Base-by-base conservation (phyloP, 2,888 invertebrate genomes). In the Eupithecia insigniata region DNA sequence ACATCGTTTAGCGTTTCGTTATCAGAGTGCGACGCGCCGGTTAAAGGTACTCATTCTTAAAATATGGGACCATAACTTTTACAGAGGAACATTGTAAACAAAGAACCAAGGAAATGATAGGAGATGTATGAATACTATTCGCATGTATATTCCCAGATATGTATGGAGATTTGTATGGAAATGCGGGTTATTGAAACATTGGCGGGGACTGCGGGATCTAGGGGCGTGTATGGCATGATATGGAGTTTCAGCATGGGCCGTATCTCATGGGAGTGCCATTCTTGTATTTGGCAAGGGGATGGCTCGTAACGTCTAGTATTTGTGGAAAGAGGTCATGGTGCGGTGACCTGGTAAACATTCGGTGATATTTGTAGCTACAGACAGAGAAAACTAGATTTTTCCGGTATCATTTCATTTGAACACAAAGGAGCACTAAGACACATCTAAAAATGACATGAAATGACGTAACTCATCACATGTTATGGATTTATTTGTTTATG, bases 81-180 rank as follows among this genome's bases (percentile, higher is more conserved):
- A 14, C 34, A 26, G 46, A 58, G 34, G n/a, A 65, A 46, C 74
- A 60, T 55, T 69, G 69, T 72, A 74, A 71, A 69, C 71, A 71
- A 74, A 61, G 55, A 67, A 68, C 68, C 70, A 62, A 28, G 28
- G 34, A 65, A 70, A 36, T 26, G 30, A 65, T 65, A 55, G 32
- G 55, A 67, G 70, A 73, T 61, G 28, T 71, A 67, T 71, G 74
- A 67, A 46, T 61, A 69, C 28, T 28, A 69, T 74, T 71, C 64
- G n/a, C 46, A 73, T 65, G 55, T 62, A 72, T 73, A 69, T 70
- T 61, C 62, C 51, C 30, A 46, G 70, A 58, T 66, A 69, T 69
- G 72, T 67, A 62, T 66, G 70, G 30, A 62, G 61, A 69, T 69
- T 62, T 74, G 69, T 67, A 73, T 73, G 73, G 67, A 65, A 70